A percentile compares a stretch with the other conserved stretches of the same genome.
Conservation (phyloP, 1,140 invertebrate species). For the Brachionus sp. region DNA sequence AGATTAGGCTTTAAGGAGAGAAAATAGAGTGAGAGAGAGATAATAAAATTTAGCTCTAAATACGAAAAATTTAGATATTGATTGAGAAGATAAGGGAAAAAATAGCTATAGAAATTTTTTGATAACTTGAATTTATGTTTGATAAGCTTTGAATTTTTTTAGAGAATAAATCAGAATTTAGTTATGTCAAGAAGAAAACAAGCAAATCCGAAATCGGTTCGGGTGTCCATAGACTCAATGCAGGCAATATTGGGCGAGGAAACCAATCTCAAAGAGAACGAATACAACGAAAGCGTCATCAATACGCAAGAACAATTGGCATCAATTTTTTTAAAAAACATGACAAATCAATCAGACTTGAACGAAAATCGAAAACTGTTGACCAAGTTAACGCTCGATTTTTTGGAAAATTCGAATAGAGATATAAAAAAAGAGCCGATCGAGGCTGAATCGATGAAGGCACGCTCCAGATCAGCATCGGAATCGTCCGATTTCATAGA, state of each 20-base stretch:
- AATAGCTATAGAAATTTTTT: conserved; percentile 10
- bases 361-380: conserved; percentile 19
- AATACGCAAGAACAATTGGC: background rate
- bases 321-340: conserved; percentile 11
- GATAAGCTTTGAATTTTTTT: background rate
- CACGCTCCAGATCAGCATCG: background rate
- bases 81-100: conserved; percentile 12
- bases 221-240: background rate
- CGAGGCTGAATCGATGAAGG: background rate
- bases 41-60: background rate
- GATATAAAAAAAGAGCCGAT: background rate
- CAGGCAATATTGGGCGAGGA: background rate
- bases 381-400: background rate
- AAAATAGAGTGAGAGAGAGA: background rate
- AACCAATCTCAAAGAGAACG: background rate
- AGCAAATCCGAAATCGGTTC: conserved; percentile 29
- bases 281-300: background rate
- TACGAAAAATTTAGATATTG: conserved; percentile 13
- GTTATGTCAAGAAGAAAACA: conserved; percentile 40
- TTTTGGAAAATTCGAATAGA: background rate
- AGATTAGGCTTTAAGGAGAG: conserved; percentile 16
- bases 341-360: conserved; percentile 1
- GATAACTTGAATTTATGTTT: conserved; percentile 24
- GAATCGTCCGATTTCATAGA: background rate
- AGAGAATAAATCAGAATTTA: conserved; percentile 12